phyloP scores from a whole-genome alignment of 2,113 vertebrate genomes.

The Eclectus roratus region DNA sequence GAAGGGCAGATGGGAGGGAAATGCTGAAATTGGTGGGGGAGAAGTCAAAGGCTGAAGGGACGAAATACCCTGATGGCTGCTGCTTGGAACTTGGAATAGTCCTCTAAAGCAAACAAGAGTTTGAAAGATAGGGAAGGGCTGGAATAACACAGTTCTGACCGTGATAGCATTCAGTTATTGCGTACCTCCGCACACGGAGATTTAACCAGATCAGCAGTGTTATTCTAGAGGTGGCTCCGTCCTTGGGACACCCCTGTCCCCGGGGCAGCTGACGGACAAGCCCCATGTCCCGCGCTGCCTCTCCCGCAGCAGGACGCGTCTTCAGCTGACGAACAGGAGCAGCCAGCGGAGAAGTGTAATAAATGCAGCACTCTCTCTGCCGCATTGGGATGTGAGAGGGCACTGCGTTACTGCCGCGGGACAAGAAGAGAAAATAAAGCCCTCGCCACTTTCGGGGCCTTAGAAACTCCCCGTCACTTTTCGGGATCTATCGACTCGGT shows the following conservation, averaged over 20 bases:
- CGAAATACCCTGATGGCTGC: neutral
- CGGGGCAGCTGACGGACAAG: neutral
- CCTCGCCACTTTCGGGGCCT: neutral
- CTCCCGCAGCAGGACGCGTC: neutral
- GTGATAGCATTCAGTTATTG: rapidly evolving
- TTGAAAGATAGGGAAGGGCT: neutral
- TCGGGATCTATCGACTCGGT: neutral
- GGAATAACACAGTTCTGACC: neutral
- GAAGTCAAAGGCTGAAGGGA: neutral
- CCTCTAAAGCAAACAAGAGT: neutral
- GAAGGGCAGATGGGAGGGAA: neutral
- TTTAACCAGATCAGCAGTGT: rapidly evolving
- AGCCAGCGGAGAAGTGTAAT: rapidly evolving
- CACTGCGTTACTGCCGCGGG: neutral
- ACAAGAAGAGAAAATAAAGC: neutral
- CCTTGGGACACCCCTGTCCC: neutral
- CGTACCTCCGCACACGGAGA: neutral
- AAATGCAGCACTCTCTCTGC: neutral
- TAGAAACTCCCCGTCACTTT: neutral
- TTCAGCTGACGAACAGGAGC: neutral
- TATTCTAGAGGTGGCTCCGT: neutral
- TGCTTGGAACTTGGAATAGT: neutral
- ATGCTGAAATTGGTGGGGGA: neutral
- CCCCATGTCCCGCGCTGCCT: neutral
- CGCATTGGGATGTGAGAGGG: neutral